These are phyloP conservation scores for Pyrrhia umbra DNA, from an alignment of 2,888 invertebrate genomes.

Conservation along the genomic window DNA sequence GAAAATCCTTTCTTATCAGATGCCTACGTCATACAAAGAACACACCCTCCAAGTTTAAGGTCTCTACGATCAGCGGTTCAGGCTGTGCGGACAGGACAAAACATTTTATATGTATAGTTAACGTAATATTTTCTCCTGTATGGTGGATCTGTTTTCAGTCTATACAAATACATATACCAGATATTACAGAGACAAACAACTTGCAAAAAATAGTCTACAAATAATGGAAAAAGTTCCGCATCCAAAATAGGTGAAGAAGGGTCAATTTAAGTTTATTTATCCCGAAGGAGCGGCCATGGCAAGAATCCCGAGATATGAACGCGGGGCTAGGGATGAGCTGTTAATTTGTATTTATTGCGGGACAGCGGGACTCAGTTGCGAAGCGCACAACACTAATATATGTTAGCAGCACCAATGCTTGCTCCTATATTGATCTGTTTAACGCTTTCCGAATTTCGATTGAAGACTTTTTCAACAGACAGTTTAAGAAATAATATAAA, in stretches of 20 bases:
- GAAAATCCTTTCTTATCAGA: too few species aligned
- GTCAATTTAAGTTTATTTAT: constrained; percentile 38
- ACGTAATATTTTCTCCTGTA: too few species aligned
- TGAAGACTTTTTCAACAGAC: too few species aligned
- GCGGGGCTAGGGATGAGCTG: constrained; percentile 47
- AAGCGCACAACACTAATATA: constrained; percentile 45
- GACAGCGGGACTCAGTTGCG: constrained; percentile 41
- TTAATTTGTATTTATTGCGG: constrained; percentile 69
- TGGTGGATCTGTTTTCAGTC: too few species aligned
- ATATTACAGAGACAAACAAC: constrained; percentile 26
- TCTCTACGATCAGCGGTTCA: too few species aligned
- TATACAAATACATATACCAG: too few species aligned
- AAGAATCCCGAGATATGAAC: constrained; percentile 57
- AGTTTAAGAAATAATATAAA: too few species aligned
- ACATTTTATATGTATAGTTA: too few species aligned
- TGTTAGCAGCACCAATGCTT: constrained; percentile 22
- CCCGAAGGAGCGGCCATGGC: constrained; percentile 39
- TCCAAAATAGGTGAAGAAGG: constrained; percentile 34
- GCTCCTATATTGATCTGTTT: constrained; percentile 15
- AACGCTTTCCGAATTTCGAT: background rate
- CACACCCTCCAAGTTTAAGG: too few species aligned
- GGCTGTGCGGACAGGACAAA: too few species aligned
- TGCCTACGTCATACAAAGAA: too few species aligned
- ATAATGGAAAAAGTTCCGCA: constrained; percentile 41
- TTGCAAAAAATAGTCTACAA: constrained; percentile 22